These are phyloP conservation scores for Pseudopipra pipra DNA, from an alignment of 2,113 vertebrate species.

Conservation along the genomic window DNA sequence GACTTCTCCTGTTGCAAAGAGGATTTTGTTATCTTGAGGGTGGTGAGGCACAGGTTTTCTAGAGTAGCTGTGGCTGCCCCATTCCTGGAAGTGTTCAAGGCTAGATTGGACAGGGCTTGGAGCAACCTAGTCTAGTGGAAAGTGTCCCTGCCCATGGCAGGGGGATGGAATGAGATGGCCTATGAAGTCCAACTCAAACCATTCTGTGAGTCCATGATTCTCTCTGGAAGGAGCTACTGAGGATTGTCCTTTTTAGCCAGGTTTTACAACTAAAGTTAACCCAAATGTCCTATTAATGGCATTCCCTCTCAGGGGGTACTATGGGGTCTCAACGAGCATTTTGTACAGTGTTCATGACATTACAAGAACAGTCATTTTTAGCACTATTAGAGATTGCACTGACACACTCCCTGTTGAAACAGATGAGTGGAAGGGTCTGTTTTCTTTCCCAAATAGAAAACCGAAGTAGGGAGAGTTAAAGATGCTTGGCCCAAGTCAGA, in stretches of 20 bases:
- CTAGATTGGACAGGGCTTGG: background rate
- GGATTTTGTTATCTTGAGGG: background rate
- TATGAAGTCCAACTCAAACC: background rate
- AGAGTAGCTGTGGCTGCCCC: background rate
- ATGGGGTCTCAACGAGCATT: background rate
- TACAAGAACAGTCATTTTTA: background rate
- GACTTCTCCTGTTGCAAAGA: background rate
- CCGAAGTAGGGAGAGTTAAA: background rate
- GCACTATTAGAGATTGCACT: background rate
- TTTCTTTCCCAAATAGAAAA: background rate
- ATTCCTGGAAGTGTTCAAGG: background rate
- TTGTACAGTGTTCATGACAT: background rate
- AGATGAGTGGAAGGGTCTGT: background rate
- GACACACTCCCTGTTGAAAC: background rate
- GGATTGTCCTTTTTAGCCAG: background rate
- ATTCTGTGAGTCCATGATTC: background rate
- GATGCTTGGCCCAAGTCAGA: background rate
- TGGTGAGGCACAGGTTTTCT: background rate
- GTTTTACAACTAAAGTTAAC: background rate
- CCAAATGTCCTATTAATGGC: background rate
- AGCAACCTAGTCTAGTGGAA: background rate
- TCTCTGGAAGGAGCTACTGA: background rate
- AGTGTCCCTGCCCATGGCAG: background rate
- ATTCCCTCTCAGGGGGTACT: background rate
- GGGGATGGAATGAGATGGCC: background rate